Evolutionary conservation across 2,888 invertebrate species (phyloP).

Genomic region (Argyresthia albistria): DNA sequence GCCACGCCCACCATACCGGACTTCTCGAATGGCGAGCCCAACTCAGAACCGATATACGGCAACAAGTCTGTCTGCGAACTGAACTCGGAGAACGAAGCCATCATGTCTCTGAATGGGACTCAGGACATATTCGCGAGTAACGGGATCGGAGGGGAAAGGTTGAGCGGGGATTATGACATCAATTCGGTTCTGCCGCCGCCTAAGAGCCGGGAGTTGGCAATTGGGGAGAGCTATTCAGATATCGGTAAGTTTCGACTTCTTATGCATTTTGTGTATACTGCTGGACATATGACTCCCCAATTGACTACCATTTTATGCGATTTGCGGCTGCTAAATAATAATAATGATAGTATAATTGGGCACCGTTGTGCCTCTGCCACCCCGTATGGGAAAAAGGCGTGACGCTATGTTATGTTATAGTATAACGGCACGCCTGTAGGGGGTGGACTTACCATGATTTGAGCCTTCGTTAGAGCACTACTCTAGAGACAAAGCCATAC

Average conservation of each 20-base stretch:
- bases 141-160: conserved; percentile 46
- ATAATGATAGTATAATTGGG: no score
- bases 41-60: conserved; percentile 64
- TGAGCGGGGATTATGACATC: conserved; percentile 65
- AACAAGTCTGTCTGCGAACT: conserved; percentile 59
- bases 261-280: no score
- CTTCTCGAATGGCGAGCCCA: conserved; percentile 57
- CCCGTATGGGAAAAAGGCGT: no score
- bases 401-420: no score
- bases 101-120: conserved; percentile 50
- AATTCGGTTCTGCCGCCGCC: conserved; percentile 63
- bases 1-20: conserved; percentile 61
- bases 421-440: no score
- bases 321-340: not conserved
- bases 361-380: no score
- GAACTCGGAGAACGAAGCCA: conserved; percentile 50
- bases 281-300: no score
- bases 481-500: no score
- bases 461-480: no score
- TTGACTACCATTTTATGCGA: no score
- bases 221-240: conserved; percentile 68
- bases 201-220: conserved; percentile 62
- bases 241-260: conserved; percentile 48
- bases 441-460: no score
- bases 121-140: conserved; percentile 56